phyloP scores from a whole-genome alignment of 2,113 vertebrate genomes.

The Podiceps cristatus region DNA sequence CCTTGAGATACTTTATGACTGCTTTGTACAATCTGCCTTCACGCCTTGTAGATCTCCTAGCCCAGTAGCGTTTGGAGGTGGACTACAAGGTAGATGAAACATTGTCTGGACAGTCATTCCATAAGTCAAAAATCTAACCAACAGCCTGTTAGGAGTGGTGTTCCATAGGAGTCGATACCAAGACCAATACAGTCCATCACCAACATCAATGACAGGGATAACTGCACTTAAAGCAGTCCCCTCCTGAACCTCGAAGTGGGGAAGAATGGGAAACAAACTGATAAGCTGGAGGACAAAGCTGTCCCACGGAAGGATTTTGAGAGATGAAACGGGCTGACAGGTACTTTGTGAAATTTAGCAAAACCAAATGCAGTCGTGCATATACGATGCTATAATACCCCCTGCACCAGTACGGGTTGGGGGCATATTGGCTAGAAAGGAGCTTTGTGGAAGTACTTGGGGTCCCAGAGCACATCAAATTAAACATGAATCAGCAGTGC shows the following conservation, averaged over 20 bases:
- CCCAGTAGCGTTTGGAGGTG: rapidly evolving
- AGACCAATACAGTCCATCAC: not conserved
- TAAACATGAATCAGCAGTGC: not conserved
- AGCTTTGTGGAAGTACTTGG: not conserved
- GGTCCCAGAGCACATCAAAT: not conserved
- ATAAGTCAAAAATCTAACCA: not conserved
- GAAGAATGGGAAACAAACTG: not conserved
- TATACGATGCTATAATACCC: not conserved
- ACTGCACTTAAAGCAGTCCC: not conserved
- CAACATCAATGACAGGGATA: not conserved
- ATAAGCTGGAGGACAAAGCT: not conserved
- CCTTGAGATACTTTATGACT: not conserved
- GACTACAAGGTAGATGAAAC: not conserved
- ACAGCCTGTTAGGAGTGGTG: not conserved
- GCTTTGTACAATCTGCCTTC: not conserved
- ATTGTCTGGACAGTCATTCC: not conserved
- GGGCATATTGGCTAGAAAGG: not conserved
- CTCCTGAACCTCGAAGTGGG: not conserved
- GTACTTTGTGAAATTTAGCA: not conserved
- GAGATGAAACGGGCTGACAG: not conserved
- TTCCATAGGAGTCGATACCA: not conserved
- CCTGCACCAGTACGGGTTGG: too few species aligned
- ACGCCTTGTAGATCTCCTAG: not conserved
- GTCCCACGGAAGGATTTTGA: not conserved
- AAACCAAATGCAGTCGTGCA: not conserved